Evolutionary conservation across 2,797 vertebrate genomes (phyloP), one percentile per base, ranked within the genome.

Genomic region (Sebastes baramenuke): DNA sequence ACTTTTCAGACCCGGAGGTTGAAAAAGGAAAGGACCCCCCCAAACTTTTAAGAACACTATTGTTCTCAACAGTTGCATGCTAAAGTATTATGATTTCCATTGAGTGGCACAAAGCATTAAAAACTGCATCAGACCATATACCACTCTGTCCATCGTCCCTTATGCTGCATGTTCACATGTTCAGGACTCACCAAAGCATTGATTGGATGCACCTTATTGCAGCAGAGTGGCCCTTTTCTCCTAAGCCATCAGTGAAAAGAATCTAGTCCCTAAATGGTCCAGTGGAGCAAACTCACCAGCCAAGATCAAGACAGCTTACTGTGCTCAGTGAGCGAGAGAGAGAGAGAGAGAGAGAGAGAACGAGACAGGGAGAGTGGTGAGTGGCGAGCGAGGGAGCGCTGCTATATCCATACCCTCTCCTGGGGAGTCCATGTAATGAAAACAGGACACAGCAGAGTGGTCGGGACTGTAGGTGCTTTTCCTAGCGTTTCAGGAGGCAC

Each of bases 391-490:
- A 59, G 55, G 24, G 76, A 72, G 73, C 20, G 60, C 78, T 58
- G 81, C 77, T 81, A 64, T 67, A 88, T 86, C 80, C 84, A 67
- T 59, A 72, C 75, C 60, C 82, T 84, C 89, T 88, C 86, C 77
- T 54, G 84, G 83, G 84, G 82, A 91, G 87, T 81, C 81, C 14
- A 42, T 85, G 80, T 88, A 89, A 92, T 91, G 86, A 88, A 89
- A 87, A 86, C 86, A 92, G 88, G 89, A 89, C 84, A 90, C 83
- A 89, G 90, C 85, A 89, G 80, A 87, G 79, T 36, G 83, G 72
- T 62, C 27, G 67, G 72, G 76, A 87, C 86, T 60, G 70, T 55
- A 71, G 84, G 62, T 82, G 82, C 82, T 84, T 88, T 87, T 83
- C 77, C 75, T 76, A 68, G 80, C 61, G 18, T 75, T 87, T 80